Conservation (phyloP, 2,888 invertebrate genomes). For the Drosophila affinis region DNA sequence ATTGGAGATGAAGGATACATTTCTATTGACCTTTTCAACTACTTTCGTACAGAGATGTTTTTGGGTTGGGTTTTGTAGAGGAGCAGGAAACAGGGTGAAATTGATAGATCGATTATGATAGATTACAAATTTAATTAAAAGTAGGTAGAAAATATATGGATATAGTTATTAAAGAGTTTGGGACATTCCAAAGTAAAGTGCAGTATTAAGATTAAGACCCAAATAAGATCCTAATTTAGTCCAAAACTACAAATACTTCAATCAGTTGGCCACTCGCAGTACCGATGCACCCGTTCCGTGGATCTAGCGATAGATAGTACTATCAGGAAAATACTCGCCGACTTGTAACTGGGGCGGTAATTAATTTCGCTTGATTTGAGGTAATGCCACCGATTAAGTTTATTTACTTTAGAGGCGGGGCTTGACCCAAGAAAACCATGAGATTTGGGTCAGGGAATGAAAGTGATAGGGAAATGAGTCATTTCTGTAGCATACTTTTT, state of each 20-base stretch:
- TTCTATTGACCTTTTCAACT: background rate
- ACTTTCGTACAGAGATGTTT: background rate
- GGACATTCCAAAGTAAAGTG: too few relatives aligned
- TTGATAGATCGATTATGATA: background rate
- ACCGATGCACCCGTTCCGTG: too few relatives aligned
- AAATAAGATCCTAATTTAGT: too few relatives aligned
- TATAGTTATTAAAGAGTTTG: too few relatives aligned
- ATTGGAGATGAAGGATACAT: conserved; percentile 5
- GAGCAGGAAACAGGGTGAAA: background rate
- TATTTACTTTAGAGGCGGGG: conserved; percentile 35
- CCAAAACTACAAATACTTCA: too few relatives aligned
- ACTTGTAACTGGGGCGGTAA: conserved; percentile 56
- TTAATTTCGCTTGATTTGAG: conserved; percentile 60
- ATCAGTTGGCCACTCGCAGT: too few relatives aligned
- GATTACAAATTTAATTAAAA: too few relatives aligned
- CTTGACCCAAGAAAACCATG: conserved; percentile 45
- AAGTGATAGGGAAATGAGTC: conserved; percentile 36
- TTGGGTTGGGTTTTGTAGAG: background rate
- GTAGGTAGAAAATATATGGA: too few relatives aligned
- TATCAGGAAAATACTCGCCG: conserved; percentile 13
- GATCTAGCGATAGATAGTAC: too few relatives aligned
- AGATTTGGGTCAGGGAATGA: conserved; percentile 61
- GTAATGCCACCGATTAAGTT: conserved; percentile 37
- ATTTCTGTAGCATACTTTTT: conserved; percentile 14
- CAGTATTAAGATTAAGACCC: too few relatives aligned